Percentiles rank a stretch among this genome's conserved stretches.
These are phyloP conservation scores for Muraenolepis orangiensis DNA, from an alignment of 2,797 vertebrate genomes.

Conservation along the genomic window DNA sequence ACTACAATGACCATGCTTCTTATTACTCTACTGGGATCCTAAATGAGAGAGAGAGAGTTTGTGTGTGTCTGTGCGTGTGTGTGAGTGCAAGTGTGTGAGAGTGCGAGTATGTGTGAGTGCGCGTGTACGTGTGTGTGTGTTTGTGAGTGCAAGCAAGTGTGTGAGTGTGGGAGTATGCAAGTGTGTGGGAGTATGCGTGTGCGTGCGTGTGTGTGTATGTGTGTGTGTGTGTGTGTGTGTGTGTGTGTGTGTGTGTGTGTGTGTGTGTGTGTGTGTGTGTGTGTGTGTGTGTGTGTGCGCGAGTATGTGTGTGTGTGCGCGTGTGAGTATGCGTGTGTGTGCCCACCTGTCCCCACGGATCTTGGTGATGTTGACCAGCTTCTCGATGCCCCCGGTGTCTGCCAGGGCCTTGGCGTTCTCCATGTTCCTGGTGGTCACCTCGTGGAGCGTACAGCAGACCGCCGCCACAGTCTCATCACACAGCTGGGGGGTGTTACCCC, in stretches of 20 bases:
- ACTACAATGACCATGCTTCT: neutral
- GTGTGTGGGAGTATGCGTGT: neutral
- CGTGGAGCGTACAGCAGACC: slow-evolving; percentile 95
- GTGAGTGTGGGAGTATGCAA: neutral
- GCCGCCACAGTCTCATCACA: slow-evolving; percentile 93
- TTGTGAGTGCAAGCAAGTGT: neutral
- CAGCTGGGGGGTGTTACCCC: slow-evolving; percentile 82
- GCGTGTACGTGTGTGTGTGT: neutral
- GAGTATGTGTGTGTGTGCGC: slow-evolving; percentile 2
- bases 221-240: too few relatives aligned
- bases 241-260: neutral
- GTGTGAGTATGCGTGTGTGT: neutral
- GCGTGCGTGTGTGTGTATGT: neutral
- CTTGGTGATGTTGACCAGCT: slow-evolving; percentile 97
- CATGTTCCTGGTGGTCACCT: slow-evolving; percentile 99
- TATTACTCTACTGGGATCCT: too few relatives aligned
- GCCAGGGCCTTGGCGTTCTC: slow-evolving; percentile 97
- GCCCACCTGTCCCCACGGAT: slow-evolving; percentile 91
- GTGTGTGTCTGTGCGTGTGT: too few relatives aligned
- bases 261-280: neutral
- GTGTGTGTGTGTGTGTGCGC: neutral
- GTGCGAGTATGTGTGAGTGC: neutral
- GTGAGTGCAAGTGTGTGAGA: neutral
- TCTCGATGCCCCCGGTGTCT: slow-evolving; percentile 93
- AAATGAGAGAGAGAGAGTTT: too few relatives aligned